Conservation (phyloP, 2,797 vertebrate species). For the Nannoperca australis region DNA sequence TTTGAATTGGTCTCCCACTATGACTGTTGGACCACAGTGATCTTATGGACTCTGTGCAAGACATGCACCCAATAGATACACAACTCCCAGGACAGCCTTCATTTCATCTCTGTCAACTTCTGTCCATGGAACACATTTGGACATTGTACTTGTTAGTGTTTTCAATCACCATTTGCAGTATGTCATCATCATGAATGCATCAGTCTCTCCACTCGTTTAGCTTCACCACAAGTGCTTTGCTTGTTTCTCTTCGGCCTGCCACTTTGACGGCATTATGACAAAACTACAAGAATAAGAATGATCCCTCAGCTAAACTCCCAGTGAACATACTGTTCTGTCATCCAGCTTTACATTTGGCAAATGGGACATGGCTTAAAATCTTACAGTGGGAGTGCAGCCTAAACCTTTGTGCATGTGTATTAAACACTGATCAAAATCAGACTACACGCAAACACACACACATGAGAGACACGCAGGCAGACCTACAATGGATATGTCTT, state of each 20-base stretch:
- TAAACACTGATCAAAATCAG: background rate
- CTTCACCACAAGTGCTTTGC: too few species aligned
- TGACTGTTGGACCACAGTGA: background rate
- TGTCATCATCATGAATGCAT: too few species aligned
- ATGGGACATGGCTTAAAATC: background rate
- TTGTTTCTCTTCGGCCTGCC: background rate
- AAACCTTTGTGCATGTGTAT: background rate
- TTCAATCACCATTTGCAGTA: too few species aligned
- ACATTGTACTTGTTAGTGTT: too few species aligned
- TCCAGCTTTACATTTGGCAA: background rate
- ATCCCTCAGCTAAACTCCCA: background rate
- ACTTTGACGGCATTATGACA: background rate
- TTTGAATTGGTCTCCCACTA: background rate
- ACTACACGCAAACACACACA: constrained; percentile 20
- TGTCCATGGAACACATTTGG: too few species aligned
- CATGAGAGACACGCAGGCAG: constrained; percentile 14
- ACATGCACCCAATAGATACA: too few species aligned
- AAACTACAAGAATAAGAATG: background rate
- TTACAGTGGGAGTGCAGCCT: background rate
- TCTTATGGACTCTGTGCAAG: too few species aligned
- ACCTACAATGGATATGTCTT: constrained; percentile 52
- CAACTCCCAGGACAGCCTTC: background rate
- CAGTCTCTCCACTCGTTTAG: too few species aligned
- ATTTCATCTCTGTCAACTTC: background rate
- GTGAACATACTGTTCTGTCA: background rate